These are phyloP conservation scores for Myopa tessellatipennis DNA, from an alignment of 2,888 invertebrate species.

Conservation along the genomic window DNA sequence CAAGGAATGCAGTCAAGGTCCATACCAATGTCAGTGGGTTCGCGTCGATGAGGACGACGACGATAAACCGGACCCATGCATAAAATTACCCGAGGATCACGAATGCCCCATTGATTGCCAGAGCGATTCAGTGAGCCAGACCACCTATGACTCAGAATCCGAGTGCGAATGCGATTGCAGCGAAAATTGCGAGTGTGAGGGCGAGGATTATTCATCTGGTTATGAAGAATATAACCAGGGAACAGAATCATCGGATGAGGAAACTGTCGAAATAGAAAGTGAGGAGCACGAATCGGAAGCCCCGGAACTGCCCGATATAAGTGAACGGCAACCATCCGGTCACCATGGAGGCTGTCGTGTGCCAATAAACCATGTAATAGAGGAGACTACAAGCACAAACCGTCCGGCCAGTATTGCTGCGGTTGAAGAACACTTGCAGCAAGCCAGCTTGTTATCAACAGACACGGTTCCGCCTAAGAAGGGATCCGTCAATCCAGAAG, in stretches of 20 bases:
- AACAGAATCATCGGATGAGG: constrained; percentile 4
- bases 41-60: constrained; percentile 54
- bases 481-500: not conserved
- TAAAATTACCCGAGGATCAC: constrained; percentile 53
- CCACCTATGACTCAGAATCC: constrained; percentile 8
- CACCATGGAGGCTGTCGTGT: constrained; percentile 31
- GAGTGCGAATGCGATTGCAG: constrained; percentile 47
- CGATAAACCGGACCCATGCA: constrained; percentile 43
- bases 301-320: constrained; percentile 26
- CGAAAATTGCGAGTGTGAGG: constrained; percentile 40
- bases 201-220: constrained; percentile 36
- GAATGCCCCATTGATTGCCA: constrained; percentile 61
- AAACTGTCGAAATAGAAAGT: constrained; percentile 38
- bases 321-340: not conserved
- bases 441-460: constrained; percentile 12
- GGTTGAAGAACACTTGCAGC: constrained; percentile 26
- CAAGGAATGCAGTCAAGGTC: constrained; percentile 61
- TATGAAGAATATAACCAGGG: constrained; percentile 34
- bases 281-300: constrained; percentile 46
- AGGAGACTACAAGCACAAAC: constrained; percentile 8
- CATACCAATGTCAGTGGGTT: constrained; percentile 59
- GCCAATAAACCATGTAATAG: constrained; percentile 28
- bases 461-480: not conserved
- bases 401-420: constrained; percentile 21
- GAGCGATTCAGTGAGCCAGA: constrained; percentile 41